Evolutionary conservation across 1,140 invertebrate species (phyloP).

Genomic region (Drosophila melanica): DNA sequence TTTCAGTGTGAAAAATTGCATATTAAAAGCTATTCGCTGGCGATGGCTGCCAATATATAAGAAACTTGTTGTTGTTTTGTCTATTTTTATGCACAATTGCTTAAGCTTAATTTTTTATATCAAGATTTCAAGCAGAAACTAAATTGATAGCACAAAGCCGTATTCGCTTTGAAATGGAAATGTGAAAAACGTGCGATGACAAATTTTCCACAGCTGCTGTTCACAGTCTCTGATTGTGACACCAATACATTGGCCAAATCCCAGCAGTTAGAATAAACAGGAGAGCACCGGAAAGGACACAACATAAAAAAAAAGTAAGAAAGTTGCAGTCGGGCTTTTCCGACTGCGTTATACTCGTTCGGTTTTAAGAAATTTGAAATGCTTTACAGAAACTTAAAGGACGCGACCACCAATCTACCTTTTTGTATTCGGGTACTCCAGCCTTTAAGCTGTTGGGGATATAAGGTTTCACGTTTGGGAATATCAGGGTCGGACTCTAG

Average conservation of each 20-base stretch:
- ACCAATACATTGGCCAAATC: neutral
- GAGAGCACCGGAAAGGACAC: neutral
- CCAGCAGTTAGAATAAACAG: neutral
- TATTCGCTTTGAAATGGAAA: slow-evolving; percentile 73
- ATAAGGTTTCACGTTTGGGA: no score
- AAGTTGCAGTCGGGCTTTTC: no score
- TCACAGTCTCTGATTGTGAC: neutral
- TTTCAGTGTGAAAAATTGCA: slow-evolving; percentile 52
- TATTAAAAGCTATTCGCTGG: slow-evolving; percentile 54
- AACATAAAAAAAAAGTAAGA: neutral
- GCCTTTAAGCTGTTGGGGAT: no score
- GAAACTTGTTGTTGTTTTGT: neutral
- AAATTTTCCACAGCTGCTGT: slow-evolving; percentile 6
- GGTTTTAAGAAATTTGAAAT: no score
- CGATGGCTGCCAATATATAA: slow-evolving; percentile 1
- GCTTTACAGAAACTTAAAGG: no score
- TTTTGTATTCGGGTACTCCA: no score
- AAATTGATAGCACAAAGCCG: neutral
- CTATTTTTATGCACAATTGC: slow-evolving; percentile 52
- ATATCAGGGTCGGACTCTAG: no score
- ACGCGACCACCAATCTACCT: no score
- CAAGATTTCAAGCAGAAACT: slow-evolving; percentile 16
- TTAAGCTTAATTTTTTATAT: slow-evolving; percentile 18
- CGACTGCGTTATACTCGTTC: no score
- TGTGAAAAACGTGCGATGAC: neutral